Conservation (phyloP, 2,797 vertebrate genomes). For the Spea hammondii region DNA sequence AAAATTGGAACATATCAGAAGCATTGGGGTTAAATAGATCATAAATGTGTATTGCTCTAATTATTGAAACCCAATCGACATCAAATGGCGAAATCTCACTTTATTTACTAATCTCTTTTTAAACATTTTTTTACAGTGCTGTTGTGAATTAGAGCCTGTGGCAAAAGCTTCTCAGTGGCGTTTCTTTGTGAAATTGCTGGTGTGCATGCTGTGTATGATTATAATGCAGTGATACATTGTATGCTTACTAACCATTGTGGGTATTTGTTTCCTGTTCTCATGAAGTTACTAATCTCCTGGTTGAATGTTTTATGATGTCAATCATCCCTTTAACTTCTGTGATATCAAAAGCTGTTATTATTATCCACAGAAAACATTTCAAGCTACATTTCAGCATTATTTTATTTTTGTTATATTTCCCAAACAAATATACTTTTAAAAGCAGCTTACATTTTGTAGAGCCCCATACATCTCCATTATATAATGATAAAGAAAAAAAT, state of each 20-base stretch:
- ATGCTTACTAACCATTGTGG: conserved; percentile 38
- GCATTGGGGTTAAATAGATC: too few species aligned
- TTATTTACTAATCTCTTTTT: too few species aligned
- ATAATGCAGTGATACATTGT: conserved; percentile 19
- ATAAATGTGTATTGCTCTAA: too few species aligned
- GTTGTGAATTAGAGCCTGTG: conserved; percentile 23
- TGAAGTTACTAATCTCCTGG: conserved; percentile 41
- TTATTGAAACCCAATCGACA: too few species aligned
- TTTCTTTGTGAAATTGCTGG: conserved; percentile 39
- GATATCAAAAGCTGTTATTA: conserved; percentile 11
- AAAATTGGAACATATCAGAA: too few species aligned
- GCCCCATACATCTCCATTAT: too few species aligned
- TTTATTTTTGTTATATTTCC: background rate
- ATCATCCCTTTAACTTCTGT: conserved; percentile 18
- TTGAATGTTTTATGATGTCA: conserved; percentile 31
- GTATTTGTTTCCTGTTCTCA: conserved; percentile 37
- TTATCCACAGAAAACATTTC: conserved; percentile 7
- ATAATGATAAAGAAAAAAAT: too few species aligned
- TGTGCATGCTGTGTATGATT: conserved; percentile 50
- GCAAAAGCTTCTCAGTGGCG: conserved; percentile 33
- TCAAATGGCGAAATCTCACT: too few species aligned
- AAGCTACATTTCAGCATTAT: conserved; percentile 19
- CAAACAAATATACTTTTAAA: background rate
- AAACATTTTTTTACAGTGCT: background rate
- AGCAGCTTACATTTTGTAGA: background rate